phyloP scores from a whole-genome alignment of 2,797 vertebrate genomes.

The Galaxias olidus region DNA sequence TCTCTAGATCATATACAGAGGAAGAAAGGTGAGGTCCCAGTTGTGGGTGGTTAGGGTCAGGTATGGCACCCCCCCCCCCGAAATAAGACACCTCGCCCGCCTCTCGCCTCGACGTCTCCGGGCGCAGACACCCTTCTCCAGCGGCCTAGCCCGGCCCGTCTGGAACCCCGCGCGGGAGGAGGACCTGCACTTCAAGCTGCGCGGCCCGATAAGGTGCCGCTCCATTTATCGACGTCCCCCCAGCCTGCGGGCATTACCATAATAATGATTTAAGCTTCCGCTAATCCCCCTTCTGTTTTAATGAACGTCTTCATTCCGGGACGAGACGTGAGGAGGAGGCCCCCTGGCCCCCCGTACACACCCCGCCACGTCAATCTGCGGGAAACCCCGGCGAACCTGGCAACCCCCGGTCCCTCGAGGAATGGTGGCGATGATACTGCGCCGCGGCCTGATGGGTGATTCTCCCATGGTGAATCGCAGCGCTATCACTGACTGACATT shows the following conservation, averaged over 20 bases:
- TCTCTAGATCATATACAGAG: too few species aligned
- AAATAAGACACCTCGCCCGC: too few species aligned
- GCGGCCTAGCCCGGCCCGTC: too few species aligned
- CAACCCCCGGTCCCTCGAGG: slow-evolving; percentile 76
- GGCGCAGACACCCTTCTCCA: too few species aligned
- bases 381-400: too few species aligned
- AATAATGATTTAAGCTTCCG: slow-evolving; percentile 94
- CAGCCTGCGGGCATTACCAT: slow-evolving; percentile 95
- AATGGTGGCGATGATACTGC: slow-evolving; percentile 77
- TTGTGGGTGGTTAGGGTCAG: too few species aligned
- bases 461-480: slow-evolving; percentile 48
- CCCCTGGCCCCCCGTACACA: slow-evolving; percentile 46
- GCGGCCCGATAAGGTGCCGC: slow-evolving; percentile 90
- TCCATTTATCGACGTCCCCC: slow-evolving; percentile 89
- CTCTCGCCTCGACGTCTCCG: too few species aligned
- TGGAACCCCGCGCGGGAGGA: too few species aligned
- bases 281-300: slow-evolving; percentile 98
- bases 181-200: slow-evolving; percentile 85
- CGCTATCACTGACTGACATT: slow-evolving; percentile 51
- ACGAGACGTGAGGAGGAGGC: slow-evolving; percentile 61
- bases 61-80: too few species aligned
- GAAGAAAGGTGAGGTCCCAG: too few species aligned
- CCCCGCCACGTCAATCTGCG: slow-evolving; percentile 74
- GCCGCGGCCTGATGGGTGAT: slow-evolving; percentile 51
- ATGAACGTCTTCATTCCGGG: slow-evolving; percentile 97